Evolutionary conservation across 2,797 vertebrate species (phyloP).

Genomic region (Phrynocephalus guinanensis): DNA sequence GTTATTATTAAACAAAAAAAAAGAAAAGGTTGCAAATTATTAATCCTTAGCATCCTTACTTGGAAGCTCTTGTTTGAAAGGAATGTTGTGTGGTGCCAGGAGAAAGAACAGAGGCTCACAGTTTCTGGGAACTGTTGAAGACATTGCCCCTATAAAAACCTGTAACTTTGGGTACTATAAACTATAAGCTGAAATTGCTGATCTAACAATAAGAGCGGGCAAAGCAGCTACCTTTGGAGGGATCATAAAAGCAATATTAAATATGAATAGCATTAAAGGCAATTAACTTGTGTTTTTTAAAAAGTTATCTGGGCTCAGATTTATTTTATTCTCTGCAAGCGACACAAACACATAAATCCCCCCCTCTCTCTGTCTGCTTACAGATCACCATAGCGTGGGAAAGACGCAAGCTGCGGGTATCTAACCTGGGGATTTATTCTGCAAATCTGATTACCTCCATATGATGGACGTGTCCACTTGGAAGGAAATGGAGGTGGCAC

Average conservation of each 20-base stretch:
- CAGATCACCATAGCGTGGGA: conserved; percentile 68
- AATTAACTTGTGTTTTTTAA: neutral
- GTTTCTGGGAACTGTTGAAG: neutral
- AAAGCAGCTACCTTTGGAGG: accelerated
- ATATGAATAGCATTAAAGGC: neutral
- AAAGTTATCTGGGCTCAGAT: neutral
- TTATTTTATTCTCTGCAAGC: neutral
- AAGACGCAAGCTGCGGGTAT: conserved; percentile 41
- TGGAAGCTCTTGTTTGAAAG: conserved; percentile 17
- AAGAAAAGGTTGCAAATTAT: neutral
- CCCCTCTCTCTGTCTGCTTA: conserved; percentile 58
- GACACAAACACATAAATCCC: neutral
- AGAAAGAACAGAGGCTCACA: neutral
- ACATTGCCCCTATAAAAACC: conserved; percentile 22
- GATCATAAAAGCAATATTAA: neutral
- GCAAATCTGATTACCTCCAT: conserved; percentile 68
- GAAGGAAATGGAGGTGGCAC: conserved; percentile 91
- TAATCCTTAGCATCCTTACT: neutral
- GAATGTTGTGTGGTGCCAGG: neutral
- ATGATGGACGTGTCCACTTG: conserved; percentile 80
- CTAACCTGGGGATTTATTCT: conserved; percentile 62
- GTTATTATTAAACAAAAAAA: neutral
- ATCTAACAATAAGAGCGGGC: accelerated
- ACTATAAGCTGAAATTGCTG: neutral
- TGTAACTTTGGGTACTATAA: neutral